Conservation (phyloP, 1,140 invertebrate genomes). For the Sminthurides bifidus region DNA sequence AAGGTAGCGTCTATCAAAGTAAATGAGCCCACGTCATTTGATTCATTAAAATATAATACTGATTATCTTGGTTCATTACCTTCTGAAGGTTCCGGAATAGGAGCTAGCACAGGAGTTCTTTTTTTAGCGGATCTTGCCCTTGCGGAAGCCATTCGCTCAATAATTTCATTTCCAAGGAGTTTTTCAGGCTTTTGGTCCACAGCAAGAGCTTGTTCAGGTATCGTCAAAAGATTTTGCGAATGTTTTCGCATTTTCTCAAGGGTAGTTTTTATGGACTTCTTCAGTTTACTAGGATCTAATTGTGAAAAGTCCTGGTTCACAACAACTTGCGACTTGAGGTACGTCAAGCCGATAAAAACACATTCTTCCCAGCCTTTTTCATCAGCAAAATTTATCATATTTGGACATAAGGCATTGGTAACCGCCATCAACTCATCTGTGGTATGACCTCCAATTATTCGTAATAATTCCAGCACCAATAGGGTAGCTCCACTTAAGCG, state of each 20-base stretch:
- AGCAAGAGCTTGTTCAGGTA: neutral
- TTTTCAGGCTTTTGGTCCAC: slow-evolving; percentile 9
- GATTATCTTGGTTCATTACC: neutral
- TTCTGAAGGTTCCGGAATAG: slow-evolving; percentile 27
- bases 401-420: slow-evolving; percentile 34
- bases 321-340: slow-evolving; percentile 26
- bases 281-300: slow-evolving; percentile 19
- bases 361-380: slow-evolving; percentile 35
- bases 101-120: slow-evolving; percentile 19
- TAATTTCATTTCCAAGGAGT: slow-evolving; percentile 29
- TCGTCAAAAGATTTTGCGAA: neutral
- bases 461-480: slow-evolving; percentile 37
- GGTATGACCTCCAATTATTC: slow-evolving; percentile 35
- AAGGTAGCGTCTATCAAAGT: too few relatives aligned
- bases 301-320: slow-evolving; percentile 11
- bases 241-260: slow-evolving; percentile 29
- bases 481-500: slow-evolving; percentile 37
- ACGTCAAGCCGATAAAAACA: slow-evolving; percentile 20
- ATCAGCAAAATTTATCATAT: slow-evolving; percentile 35
- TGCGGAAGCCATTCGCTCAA: slow-evolving; percentile 31
- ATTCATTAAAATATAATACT: too few relatives aligned
- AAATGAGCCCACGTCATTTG: too few relatives aligned
- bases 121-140: slow-evolving; percentile 15
- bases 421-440: slow-evolving; percentile 37
- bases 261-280: slow-evolving; percentile 22